Conservation (phyloP, 2,888 invertebrate species). For the Adineta ricciae region DNA sequence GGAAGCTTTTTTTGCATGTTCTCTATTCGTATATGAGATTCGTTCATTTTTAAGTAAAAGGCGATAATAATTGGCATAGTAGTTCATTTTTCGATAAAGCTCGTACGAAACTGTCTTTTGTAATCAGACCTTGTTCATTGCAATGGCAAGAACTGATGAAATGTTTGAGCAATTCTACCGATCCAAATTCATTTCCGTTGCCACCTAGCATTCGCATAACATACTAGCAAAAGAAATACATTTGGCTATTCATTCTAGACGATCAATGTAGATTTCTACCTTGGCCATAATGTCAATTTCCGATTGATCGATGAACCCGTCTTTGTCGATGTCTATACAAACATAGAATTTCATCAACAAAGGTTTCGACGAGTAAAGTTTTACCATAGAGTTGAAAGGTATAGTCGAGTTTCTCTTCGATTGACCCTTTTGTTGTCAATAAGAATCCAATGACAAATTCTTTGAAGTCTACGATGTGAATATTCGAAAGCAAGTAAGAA, state of each 20-base stretch:
- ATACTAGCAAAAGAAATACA: background rate
- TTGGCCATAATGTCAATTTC: slow-evolving; percentile 8
- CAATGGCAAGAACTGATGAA: slow-evolving; percentile 20
- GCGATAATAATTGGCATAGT: background rate
- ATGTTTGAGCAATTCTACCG: background rate
- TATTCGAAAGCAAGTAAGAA: background rate
- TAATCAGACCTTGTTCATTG: slow-evolving; percentile 1
- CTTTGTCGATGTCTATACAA: background rate
- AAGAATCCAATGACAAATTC: slow-evolving; percentile 11
- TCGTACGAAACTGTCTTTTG: slow-evolving; percentile 1
- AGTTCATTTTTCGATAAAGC: background rate
- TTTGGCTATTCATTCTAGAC: too few species aligned
- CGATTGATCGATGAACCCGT: slow-evolving; percentile 4
- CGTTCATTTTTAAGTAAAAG: background rate
- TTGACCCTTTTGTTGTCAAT: background rate
- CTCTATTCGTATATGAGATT: background rate
- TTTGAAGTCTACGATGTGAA: background rate
- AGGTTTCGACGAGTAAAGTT: background rate
- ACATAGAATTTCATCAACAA: too few species aligned
- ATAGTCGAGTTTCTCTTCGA: slow-evolving; percentile 17
- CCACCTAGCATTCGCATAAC: slow-evolving; percentile 9
- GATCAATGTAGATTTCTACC: background rate
- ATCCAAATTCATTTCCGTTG: background rate
- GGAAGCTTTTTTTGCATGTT: background rate
- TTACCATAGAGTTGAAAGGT: slow-evolving; percentile 13